A percentile compares a stretch with the other conserved stretches of the same genome.
Conservation (phyloP, 2,888 invertebrate species). For the Thecocarcelia acutangulata region DNA sequence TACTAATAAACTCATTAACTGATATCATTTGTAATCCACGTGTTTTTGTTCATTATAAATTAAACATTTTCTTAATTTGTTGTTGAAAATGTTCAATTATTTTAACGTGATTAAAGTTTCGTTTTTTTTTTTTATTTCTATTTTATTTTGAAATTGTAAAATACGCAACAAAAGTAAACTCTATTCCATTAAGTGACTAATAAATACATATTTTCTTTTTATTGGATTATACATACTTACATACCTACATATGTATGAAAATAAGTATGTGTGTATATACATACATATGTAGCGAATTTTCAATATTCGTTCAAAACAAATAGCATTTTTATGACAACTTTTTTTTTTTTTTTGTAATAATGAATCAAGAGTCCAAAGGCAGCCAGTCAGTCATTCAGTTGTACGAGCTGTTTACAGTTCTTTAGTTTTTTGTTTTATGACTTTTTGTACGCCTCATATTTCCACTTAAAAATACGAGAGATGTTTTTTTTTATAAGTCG, state of each 20-base stretch:
- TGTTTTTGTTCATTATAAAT: constrained; percentile 10
- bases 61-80: background rate
- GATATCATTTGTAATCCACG: constrained; percentile 36
- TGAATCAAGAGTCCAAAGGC: constrained; percentile 47
- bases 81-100: constrained; percentile 35
- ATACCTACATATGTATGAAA: no score
- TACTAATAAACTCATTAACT: background rate
- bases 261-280: no score
- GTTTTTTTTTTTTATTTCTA: constrained; percentile 11
- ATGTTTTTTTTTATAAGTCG: constrained; percentile 12
- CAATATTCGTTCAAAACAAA: constrained; percentile 31
- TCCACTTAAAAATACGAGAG: constrained; percentile 21
- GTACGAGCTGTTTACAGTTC: background rate
- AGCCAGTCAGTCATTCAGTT: constrained; percentile 12
- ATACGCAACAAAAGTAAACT: constrained; percentile 24
- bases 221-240: background rate
- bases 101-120: constrained; percentile 31
- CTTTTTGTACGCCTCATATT: constrained; percentile 51
- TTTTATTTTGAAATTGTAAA: background rate
- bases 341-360: constrained; percentile 6
- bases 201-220: constrained; percentile 50
- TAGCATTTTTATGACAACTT: constrained; percentile 25
- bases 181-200: constrained; percentile 48
- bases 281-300: constrained; percentile 10
- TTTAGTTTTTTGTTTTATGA: constrained; percentile 24